Percentiles rank a stretch among this genome's conserved stretches.
These are phyloP conservation scores for Apteryx mantelli DNA, from an alignment of 2,113 vertebrate genomes.

Conservation along the genomic window DNA sequence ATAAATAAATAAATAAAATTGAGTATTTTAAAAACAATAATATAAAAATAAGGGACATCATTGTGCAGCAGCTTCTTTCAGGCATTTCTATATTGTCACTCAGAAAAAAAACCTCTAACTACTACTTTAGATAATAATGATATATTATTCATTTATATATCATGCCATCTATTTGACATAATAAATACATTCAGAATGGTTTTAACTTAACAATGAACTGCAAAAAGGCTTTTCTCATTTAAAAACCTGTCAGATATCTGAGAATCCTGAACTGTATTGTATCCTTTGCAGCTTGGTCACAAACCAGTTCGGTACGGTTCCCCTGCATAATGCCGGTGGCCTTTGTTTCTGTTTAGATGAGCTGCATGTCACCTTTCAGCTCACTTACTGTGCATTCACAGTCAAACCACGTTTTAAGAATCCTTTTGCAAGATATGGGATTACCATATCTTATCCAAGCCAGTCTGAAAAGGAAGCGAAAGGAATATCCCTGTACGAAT, in stretches of 20 bases:
- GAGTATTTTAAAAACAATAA: background rate
- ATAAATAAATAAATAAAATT: background rate
- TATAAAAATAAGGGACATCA: background rate
- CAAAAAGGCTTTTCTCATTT: background rate
- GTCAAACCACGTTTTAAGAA: background rate
- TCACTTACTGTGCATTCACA: background rate
- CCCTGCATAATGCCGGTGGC: background rate
- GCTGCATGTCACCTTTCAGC: background rate
- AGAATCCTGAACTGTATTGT: background rate
- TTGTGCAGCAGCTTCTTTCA: background rate
- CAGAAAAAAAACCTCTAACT: background rate
- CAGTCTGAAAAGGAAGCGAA: background rate
- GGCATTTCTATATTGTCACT: background rate
- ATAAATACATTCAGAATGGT: background rate
- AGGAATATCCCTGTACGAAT: fast-evolving
- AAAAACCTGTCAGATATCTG: background rate
- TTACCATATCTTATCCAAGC: background rate
- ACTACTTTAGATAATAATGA: background rate
- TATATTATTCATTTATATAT: background rate
- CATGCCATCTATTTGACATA: background rate
- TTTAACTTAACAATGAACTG: background rate
- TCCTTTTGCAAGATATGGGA: background rate
- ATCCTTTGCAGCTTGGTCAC: background rate
- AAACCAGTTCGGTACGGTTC: background rate
- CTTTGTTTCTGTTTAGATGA: background rate